Conservation (phyloP, 2,888 invertebrate species). For the Zaprionus bogoriensis region DNA sequence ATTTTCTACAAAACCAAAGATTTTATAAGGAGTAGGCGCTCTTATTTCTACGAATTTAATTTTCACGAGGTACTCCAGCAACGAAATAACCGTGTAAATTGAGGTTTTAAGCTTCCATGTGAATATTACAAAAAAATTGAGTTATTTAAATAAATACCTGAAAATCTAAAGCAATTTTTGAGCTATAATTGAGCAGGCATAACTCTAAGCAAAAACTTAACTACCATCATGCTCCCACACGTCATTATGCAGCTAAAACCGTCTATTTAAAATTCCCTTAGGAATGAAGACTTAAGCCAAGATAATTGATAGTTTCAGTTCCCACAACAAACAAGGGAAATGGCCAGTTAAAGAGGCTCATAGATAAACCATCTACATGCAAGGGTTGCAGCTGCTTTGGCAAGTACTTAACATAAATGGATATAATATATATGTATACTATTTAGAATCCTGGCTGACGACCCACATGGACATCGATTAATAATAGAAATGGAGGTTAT, state of each 20-base stretch:
- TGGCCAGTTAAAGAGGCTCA: background rate
- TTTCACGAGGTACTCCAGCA: too few relatives aligned
- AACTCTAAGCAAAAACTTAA: too few relatives aligned
- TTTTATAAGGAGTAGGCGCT: too few relatives aligned
- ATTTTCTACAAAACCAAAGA: too few relatives aligned
- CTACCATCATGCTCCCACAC: background rate
- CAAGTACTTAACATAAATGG: slow-evolving; percentile 12
- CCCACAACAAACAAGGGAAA: background rate
- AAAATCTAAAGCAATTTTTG: too few relatives aligned
- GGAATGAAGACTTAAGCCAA: background rate
- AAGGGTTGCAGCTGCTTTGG: slow-evolving; percentile 29
- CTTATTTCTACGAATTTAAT: too few relatives aligned
- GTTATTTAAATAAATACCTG: too few relatives aligned
- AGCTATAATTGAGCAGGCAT: too few relatives aligned
- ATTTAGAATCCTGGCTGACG: slow-evolving; percentile 1
- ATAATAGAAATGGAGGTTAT: slow-evolving; percentile 23
- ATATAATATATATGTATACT: slow-evolving; percentile 22
- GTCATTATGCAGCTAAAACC: background rate
- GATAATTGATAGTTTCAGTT: slow-evolving; percentile 12
- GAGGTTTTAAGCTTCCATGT: too few relatives aligned
- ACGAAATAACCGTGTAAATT: too few relatives aligned
- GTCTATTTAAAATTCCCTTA: background rate
- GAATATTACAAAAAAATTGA: too few relatives aligned
- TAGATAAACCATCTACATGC: background rate
- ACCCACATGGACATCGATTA: slow-evolving; percentile 62